Percentiles rank a stretch among this genome's conserved stretches.
These are phyloP conservation scores for Temnothorax curvispinosus DNA, from an alignment of 1,140 invertebrate genomes.

Conservation along the genomic window DNA sequence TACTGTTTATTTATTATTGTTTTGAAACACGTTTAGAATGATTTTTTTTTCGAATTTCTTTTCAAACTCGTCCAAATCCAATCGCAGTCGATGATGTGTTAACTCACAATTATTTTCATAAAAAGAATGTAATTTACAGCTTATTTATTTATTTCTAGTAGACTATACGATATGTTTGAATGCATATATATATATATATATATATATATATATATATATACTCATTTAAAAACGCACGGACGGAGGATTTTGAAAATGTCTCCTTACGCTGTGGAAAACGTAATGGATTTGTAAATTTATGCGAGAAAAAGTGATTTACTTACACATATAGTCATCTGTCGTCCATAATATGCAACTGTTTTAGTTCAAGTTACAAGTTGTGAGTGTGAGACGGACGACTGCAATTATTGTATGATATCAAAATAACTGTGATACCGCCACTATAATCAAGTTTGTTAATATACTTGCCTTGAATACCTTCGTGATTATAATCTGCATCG, in stretches of 20 bases:
- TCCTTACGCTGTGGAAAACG: background rate
- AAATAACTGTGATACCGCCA: slow-evolving; percentile 74
- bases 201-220: no score
- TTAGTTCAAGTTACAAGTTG: slow-evolving; percentile 29
- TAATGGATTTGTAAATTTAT: slow-evolving; percentile 38
- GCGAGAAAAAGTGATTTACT: slow-evolving; percentile 20
- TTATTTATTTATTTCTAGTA: slow-evolving; percentile 73
- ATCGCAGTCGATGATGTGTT: slow-evolving; percentile 25
- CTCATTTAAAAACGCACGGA: slow-evolving; percentile 14
- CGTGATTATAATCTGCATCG: background rate
- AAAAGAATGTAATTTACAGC: slow-evolving; percentile 31
- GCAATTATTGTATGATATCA: slow-evolving; percentile 71
- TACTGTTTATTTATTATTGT: slow-evolving; percentile 77
- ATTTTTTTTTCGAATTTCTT: slow-evolving; percentile 29
- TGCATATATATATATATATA: background rate
- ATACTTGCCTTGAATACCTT: slow-evolving; percentile 30
- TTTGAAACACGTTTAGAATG: slow-evolving; percentile 52
- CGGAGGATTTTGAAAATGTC: background rate
- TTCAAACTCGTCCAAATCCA: slow-evolving; percentile 51
- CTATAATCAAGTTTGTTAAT: slow-evolving; percentile 55
- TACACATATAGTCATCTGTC: slow-evolving; percentile 17
- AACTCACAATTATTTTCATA: slow-evolving; percentile 57
- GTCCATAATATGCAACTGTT: slow-evolving; percentile 53
- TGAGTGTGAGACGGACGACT: slow-evolving; percentile 36
- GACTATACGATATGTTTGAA: slow-evolving; percentile 7